These are phyloP conservation scores for Cephalopachus bancanus DNA, from an alignment of 2,797 vertebrate genomes.

Conservation along the genomic window DNA sequence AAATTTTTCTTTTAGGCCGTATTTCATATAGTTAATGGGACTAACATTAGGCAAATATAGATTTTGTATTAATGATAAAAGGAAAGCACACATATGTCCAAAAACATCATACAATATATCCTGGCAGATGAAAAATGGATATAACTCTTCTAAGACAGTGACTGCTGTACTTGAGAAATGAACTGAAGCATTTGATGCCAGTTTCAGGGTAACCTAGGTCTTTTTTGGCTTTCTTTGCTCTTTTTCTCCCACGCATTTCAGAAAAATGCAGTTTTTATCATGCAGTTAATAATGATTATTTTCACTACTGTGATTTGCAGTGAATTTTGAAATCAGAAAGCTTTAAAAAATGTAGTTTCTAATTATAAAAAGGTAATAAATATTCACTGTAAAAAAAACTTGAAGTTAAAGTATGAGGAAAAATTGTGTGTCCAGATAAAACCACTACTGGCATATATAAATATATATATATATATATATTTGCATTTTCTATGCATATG, in stretches of 20 bases:
- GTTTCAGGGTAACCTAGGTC: background rate
- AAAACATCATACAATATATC: background rate
- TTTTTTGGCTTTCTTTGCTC: background rate
- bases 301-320: conserved; percentile 13
- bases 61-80: conserved; percentile 13
- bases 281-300: conserved; percentile 27
- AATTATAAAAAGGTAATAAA: background rate
- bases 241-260: background rate
- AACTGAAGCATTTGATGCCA: background rate
- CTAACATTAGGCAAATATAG: background rate
- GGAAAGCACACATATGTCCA: background rate
- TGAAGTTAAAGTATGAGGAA: conserved; percentile 5
- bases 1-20: conserved; percentile 30
- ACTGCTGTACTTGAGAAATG: background rate
- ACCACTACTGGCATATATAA: too few relatives aligned
- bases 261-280: conserved; percentile 5
- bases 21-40: background rate
- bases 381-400: background rate
- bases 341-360: background rate
- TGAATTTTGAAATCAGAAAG: background rate
- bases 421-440: background rate
- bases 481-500: background rate
- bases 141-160: background rate
- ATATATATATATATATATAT: background rate
- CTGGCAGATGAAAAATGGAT: background rate